Percentiles rank a stretch among this genome's conserved stretches.
phyloP scores from a whole-genome alignment of 2,113 vertebrate species.

The Synodontis membranacea region DNA sequence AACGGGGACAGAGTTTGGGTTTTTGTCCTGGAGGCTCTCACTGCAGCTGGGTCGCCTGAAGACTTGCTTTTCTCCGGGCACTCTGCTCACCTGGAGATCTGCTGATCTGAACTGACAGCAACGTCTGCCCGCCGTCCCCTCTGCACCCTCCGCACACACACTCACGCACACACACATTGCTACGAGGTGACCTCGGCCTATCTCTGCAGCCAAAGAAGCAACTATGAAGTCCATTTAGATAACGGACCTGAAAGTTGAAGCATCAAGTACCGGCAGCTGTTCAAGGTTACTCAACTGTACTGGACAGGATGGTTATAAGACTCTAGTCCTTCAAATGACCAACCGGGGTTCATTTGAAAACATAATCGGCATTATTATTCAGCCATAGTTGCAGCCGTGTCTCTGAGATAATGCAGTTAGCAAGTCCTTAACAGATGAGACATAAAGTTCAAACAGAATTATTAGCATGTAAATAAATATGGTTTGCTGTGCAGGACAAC shows the following conservation, averaged over 20 bases:
- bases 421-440: background rate
- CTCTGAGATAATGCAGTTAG: background rate
- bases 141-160: background rate
- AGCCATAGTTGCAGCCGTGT: background rate
- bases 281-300: background rate
- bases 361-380: too few species aligned
- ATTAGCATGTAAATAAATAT: background rate
- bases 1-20: background rate
- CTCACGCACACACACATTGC: conserved; percentile 12
- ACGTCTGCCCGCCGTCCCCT: conserved; percentile 29
- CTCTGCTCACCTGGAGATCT: conserved; percentile 35
- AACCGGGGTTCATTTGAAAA: background rate
- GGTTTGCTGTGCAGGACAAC: background rate
- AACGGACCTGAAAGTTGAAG: background rate
- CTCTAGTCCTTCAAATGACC: too few species aligned
- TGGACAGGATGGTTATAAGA: background rate
- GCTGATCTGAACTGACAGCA: conserved; percentile 52
- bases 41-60: conserved; percentile 42
- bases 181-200: conserved; percentile 1
- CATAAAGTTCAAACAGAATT: background rate
- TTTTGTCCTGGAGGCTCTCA: conserved; percentile 23
- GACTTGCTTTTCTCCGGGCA: background rate
- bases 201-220: background rate
- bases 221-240: background rate
- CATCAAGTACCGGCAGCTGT: background rate